A percentile compares a stretch with the other conserved stretches of the same genome.
Evolutionary conservation across 2,888 invertebrate genomes (phyloP).

Genomic region (Cephus nigrinus): DNA sequence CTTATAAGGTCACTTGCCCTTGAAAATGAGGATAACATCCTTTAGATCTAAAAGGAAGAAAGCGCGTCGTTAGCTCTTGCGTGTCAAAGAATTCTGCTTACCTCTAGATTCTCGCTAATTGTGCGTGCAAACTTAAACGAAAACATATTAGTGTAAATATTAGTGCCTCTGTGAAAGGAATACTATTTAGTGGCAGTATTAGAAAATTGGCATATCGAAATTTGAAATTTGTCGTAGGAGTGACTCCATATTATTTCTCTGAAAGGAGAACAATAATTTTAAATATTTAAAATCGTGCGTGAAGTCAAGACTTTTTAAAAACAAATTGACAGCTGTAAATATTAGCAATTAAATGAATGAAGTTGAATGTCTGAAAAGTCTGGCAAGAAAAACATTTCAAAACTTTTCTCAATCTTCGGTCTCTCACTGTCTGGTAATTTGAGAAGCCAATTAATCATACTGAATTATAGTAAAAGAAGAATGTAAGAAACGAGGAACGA

Average conservation of each 20-base stretch:
- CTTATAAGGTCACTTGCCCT: constrained; percentile 15
- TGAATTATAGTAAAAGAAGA: not conserved
- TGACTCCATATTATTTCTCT: not conserved
- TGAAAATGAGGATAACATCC: constrained; percentile 29
- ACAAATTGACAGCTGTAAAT: not conserved
- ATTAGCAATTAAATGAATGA: not conserved
- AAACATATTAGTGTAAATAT: not conserved
- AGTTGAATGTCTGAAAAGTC: not conserved
- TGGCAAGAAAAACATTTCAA: not conserved
- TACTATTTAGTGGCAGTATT: not conserved
- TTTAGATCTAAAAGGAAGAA: constrained; percentile 29
- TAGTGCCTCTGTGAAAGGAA: not conserved
- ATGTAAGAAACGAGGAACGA: not conserved
- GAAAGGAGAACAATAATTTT: not conserved
- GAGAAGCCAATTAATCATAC: not conserved
- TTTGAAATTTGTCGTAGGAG: not conserved
- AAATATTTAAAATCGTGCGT: not conserved
- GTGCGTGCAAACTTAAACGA: not conserved
- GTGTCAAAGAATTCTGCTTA: constrained; percentile 1
- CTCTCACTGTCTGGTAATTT: not conserved
- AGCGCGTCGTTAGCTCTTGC: constrained; percentile 27
- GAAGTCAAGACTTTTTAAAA: not conserved
- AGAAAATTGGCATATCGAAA: not conserved
- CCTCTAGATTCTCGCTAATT: not conserved
- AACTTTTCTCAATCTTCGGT: not conserved